Conservation (phyloP, 2,888 invertebrate species). For the Leptinotarsa haldemani region DNA sequence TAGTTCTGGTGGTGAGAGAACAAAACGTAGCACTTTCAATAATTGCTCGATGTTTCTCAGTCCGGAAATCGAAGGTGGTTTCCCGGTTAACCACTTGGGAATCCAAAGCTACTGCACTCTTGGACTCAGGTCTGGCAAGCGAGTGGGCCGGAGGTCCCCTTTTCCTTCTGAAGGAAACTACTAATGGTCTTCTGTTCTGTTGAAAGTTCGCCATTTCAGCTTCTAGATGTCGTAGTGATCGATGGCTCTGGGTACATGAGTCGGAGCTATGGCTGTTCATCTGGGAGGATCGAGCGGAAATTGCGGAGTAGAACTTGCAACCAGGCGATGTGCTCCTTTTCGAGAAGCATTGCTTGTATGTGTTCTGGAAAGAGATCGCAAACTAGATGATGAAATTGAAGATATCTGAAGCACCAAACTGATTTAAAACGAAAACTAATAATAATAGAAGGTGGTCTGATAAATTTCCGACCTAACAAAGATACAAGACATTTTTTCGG, state of each 20-base stretch:
- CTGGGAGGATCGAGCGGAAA: constrained; percentile 22
- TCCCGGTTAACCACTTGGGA: neutral
- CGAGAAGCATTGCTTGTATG: constrained; percentile 21
- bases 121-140: constrained; percentile 31
- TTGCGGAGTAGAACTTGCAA: constrained; percentile 17
- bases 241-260: constrained; percentile 43
- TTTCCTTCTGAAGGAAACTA: constrained; percentile 62
- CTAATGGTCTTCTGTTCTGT: constrained; percentile 62
- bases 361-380: neutral
- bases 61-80: constrained; percentile 13
- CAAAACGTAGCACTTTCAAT: constrained; percentile 13
- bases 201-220: constrained; percentile 61
- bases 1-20: neutral
- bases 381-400: too few relatives aligned
- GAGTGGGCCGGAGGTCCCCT: constrained; percentile 39
- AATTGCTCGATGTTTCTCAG: constrained; percentile 33
- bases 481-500: too few relatives aligned
- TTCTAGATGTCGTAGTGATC: constrained; percentile 62
- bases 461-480: too few relatives aligned
- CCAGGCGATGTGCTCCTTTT: constrained; percentile 8
- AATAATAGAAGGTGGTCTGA: too few relatives aligned
- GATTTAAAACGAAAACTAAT: too few relatives aligned
- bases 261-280: constrained; percentile 27
- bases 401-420: too few relatives aligned
- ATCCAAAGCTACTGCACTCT: constrained; percentile 16